Evolutionary conservation across 2,797 vertebrate genomes (phyloP).

Genomic region (Phylloscopus collybita): DNA sequence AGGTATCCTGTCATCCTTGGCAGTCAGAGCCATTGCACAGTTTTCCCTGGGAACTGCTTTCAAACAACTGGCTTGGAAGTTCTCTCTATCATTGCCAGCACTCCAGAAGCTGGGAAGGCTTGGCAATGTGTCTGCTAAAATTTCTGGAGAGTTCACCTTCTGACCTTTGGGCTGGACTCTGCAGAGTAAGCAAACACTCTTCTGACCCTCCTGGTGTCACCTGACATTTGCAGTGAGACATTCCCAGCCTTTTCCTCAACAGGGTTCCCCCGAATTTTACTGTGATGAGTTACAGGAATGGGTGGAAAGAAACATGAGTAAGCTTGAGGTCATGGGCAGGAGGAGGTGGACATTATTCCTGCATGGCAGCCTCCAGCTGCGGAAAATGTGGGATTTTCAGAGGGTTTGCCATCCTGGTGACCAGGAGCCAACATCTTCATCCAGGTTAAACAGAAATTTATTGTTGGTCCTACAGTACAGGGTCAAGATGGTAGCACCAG

Average conservation of each 20-base stretch:
- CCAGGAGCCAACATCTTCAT: not conserved
- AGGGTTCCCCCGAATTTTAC: not conserved
- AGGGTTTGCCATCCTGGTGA: not conserved
- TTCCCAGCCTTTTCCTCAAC: not conserved
- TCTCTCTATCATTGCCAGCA: not conserved
- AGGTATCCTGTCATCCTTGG: not conserved
- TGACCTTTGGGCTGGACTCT: not conserved
- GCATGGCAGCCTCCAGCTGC: not conserved
- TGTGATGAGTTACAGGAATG: not conserved
- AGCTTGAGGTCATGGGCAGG: not conserved
- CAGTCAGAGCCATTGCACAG: not conserved
- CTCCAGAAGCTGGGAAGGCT: conserved; percentile 15
- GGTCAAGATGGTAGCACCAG: not conserved
- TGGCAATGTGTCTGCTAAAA: not conserved
- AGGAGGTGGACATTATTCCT: not conserved
- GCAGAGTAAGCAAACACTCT: not conserved
- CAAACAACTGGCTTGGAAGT: not conserved
- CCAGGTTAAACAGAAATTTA: not conserved
- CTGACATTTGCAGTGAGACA: not conserved
- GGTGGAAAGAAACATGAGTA: not conserved
- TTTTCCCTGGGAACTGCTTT: conserved; percentile 21
- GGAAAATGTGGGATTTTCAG: not conserved
- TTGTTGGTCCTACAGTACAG: not conserved
- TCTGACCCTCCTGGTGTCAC: not conserved
- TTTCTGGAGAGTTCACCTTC: not conserved